Conservation (phyloP, 2,113 vertebrate genomes). For the Euleptes europaea region DNA sequence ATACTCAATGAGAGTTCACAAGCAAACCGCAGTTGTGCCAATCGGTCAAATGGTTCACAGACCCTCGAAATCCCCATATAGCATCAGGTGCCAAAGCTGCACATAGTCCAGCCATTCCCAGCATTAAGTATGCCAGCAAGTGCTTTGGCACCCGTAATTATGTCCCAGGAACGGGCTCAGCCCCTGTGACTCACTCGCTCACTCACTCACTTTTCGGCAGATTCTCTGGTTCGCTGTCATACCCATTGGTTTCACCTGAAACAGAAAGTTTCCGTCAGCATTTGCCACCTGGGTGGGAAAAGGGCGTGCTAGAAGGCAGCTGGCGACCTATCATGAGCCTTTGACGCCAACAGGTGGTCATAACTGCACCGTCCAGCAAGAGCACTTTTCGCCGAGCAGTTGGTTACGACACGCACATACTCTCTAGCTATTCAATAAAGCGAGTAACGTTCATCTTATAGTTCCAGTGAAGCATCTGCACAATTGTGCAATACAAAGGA, state of each 20-base stretch:
- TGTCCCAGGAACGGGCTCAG: conserved; percentile 46
- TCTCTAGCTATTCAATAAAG: background rate
- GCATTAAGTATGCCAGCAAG: background rate
- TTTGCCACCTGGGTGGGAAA: conserved; percentile 26
- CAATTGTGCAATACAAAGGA: conserved; percentile 4
- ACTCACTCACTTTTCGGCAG: conserved; percentile 86
- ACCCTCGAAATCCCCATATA: background rate
- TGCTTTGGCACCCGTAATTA: background rate
- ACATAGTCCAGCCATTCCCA: background rate
- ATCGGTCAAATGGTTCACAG: conserved; percentile 8
- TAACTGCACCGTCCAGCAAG: background rate
- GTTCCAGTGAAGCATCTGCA: background rate
- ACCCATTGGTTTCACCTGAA: conserved; percentile 92
- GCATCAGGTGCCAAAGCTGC: conserved; percentile 13
- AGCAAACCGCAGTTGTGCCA: background rate
- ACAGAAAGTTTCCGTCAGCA: conserved; percentile 56
- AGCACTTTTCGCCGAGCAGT: background rate
- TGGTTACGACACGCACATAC: background rate
- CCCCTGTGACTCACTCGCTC: conserved; percentile 73
- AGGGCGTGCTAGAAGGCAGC: conserved; percentile 14
- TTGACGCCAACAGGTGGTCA: background rate
- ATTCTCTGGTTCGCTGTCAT: conserved; percentile 93
- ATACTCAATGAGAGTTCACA: background rate
- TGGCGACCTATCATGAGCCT: background rate
- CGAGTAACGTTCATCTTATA: background rate